Evolutionary conservation across 2,888 invertebrate species (phyloP), one percentile per base, ranked within the genome.

Genomic region (Tenthredo scrophulariae): DNA sequence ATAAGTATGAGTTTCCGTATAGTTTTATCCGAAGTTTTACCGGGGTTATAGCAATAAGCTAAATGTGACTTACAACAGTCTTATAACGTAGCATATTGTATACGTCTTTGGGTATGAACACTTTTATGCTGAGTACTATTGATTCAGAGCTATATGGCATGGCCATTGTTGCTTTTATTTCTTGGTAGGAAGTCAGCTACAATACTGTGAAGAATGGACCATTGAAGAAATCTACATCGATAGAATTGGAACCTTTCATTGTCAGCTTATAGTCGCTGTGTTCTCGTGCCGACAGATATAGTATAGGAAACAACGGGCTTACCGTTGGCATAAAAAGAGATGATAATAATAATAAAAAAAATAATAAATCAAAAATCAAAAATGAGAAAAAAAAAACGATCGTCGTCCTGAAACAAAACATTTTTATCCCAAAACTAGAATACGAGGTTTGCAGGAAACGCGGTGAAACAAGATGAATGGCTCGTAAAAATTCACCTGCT

Each of bases 401-500:
- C 26, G 15, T 15, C 22, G 33, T 79, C n/a, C 26, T 37, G 3
- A 54, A 79, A 79, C 29, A 37, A 29, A 79, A 79, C 37, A 70
- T 70, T 75, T 75, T 75, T n/a, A 75, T 75, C 18, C 75, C 18
- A 46, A 46, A 75, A 75, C 22, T 26, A 75, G 43, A 37, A 46
- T 75, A 33, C 46, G 6, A 26, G n/a, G n/a, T 33, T 6, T 10
- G 54, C 79, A 33, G 79, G 79, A 79, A 79, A 33, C 79, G 33
- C 79, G 29, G 79, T 54, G 79, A 58, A 79, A 79, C 79, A 54
- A 79, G 79, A 79, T 79, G 79, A 79, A 79, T 79, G 50, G 79
- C 79, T 79, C 79, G 79, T 54, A 54, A 79, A 79, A 79, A 79
- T 79, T 79, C 79, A 84, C 75, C 62, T 77, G 54, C 77, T 62